A percentile compares a stretch with the other conserved stretches of the same genome.
phyloP scores from a whole-genome alignment of 1,140 invertebrate genomes.

The Dendrolimus kikuchii region DNA sequence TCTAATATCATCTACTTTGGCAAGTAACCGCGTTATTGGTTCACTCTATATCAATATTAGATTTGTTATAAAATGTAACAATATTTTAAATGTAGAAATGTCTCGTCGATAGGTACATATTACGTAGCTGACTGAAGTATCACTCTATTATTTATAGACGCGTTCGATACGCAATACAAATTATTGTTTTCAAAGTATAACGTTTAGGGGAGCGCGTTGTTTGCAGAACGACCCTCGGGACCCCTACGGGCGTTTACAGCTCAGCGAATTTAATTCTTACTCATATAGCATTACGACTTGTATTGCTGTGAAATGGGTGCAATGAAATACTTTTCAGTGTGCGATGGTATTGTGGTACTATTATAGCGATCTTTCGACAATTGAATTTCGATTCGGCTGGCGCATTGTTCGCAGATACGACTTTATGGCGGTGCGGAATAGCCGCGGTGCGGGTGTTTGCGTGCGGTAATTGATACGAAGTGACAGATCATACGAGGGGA shows the following conservation, averaged over 20 bases:
- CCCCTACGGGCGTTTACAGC: constrained; percentile 12
- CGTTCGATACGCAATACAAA: constrained; percentile 72
- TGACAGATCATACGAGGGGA: constrained; percentile 62
- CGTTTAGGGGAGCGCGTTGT: constrained; percentile 68
- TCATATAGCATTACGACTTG: constrained; percentile 32
- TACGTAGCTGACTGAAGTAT: constrained; percentile 49
- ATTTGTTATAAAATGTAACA: constrained; percentile 8
- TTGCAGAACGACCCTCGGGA: constrained; percentile 61
- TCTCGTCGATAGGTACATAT: neutral
- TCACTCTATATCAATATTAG: constrained; percentile 1
- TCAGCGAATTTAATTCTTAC: constrained; percentile 44
- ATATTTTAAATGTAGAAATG: constrained; percentile 24
- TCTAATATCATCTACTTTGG: constrained; percentile 1
- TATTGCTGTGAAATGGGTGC: constrained; percentile 23
- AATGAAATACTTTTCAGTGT: constrained; percentile 50
- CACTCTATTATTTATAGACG: constrained; percentile 71
- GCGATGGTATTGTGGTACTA: constrained; percentile 39
- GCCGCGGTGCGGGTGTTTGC: constrained; percentile 53
- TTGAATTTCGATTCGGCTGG: constrained; percentile 64
- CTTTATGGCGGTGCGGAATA: constrained; percentile 40
- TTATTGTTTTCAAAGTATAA: constrained; percentile 73
- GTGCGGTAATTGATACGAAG: constrained; percentile 69
- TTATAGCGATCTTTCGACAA: constrained; percentile 68
- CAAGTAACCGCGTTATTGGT: neutral
- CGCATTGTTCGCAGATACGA: constrained; percentile 55